Conservation (phyloP, 2,888 invertebrate species). For the Megastigmus dorsalis region DNA sequence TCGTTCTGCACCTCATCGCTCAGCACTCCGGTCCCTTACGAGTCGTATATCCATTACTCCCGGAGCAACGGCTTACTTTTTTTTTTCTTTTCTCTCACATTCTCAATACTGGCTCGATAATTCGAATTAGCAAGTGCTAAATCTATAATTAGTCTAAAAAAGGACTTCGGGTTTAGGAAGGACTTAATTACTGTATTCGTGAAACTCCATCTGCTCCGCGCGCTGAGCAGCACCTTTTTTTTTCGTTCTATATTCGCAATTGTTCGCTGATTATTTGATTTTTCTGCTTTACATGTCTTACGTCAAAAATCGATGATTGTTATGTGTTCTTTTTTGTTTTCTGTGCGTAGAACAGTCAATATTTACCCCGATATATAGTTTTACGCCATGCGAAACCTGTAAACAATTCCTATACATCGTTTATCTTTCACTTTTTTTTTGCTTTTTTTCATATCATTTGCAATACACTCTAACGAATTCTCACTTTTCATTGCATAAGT, state of each 20-base stretch:
- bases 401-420: constrained; percentile 32
- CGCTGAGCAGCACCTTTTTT: constrained; percentile 32
- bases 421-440: constrained; percentile 31
- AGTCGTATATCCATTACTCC: constrained; percentile 7
- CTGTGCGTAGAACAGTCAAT: constrained; percentile 55
- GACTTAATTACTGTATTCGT: constrained; percentile 32
- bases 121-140: constrained; percentile 54
- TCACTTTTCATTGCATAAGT: constrained; percentile 43
- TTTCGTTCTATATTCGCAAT: constrained; percentile 5
- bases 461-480: constrained; percentile 42
- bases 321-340: constrained; percentile 26
- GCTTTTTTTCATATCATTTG: constrained; percentile 6
- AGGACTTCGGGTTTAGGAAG: constrained; percentile 27
- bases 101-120: constrained; percentile 56
- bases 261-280: constrained; percentile 34
- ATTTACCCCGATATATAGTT: constrained; percentile 48
- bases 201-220: constrained; percentile 19
- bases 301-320: constrained; percentile 3
- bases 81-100: constrained; percentile 18
- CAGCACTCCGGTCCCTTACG: constrained; percentile 15
- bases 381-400: constrained; percentile 27
- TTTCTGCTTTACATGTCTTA: constrained; percentile 14
- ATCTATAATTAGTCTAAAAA: constrained; percentile 50
- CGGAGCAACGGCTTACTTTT: constrained; percentile 3
- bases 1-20: neutral